phyloP scores from a whole-genome alignment of 2,888 invertebrate genomes.

The Seira sanloemensis region DNA sequence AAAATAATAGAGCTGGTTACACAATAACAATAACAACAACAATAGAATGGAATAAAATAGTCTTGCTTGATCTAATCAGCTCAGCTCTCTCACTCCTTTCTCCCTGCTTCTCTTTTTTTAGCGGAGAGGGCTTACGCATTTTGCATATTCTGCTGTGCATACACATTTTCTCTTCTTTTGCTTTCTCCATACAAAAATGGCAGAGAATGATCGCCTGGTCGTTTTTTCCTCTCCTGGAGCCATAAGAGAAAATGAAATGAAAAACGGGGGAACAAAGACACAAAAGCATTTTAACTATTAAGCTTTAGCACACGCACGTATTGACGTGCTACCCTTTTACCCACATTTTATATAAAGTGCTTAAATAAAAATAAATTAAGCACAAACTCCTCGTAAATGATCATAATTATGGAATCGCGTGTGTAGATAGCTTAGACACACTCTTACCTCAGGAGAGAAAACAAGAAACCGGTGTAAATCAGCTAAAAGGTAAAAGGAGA shows the following conservation, averaged over 20 bases:
- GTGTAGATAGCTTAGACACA: slow-evolving; percentile 6
- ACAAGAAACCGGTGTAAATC: neutral
- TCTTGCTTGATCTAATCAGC: neutral
- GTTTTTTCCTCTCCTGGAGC: neutral
- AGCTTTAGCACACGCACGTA: neutral
- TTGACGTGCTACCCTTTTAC: neutral
- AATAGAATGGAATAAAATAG: neutral
- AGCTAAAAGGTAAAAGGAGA: neutral
- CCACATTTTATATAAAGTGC: slow-evolving; percentile 9
- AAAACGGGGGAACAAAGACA: too few relatives aligned
- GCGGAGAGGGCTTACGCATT: neutral
- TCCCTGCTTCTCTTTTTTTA: too few relatives aligned
- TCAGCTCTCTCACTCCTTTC: too few relatives aligned
- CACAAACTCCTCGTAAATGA: slow-evolving; percentile 63
- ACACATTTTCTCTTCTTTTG: neutral
- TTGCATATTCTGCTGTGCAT: neutral
- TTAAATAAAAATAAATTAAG: slow-evolving; percentile 51
- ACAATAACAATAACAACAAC: neutral
- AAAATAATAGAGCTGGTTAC: neutral
- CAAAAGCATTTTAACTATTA: neutral
- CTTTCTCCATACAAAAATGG: neutral
- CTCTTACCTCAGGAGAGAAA: neutral
- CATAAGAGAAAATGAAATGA: neutral
- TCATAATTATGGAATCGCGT: slow-evolving; percentile 71
- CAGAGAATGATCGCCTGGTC: neutral